Conservation (phyloP, 2,888 invertebrate species). For the Tenodera sinensis region DNA sequence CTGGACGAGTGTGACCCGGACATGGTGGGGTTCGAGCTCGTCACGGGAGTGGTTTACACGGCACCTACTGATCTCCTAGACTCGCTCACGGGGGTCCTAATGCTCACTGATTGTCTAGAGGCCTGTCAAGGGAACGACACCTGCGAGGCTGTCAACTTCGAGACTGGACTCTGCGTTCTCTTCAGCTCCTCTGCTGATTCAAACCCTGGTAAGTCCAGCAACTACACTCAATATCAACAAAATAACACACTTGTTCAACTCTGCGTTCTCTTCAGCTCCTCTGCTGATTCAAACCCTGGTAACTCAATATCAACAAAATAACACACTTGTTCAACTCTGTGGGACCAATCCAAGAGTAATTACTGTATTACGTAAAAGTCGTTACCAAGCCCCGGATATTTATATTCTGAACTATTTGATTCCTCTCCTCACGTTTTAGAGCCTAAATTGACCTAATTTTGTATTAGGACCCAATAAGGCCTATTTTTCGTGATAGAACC, state of each 20-base stretch:
- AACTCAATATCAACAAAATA: too few relatives aligned
- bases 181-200: slow-evolving; percentile 87
- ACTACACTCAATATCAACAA: too few relatives aligned
- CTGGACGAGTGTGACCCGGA: slow-evolving; percentile 72
- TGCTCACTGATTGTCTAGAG: slow-evolving; percentile 91
- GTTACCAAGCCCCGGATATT: too few relatives aligned
- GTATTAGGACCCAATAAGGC: too few relatives aligned
- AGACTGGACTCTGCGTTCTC: slow-evolving; percentile 89
- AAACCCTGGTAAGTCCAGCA: slow-evolving; percentile 66
- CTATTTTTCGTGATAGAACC: too few relatives aligned
- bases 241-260: too few relatives aligned
- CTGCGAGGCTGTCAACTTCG: slow-evolving; percentile 90
- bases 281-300: slow-evolving; percentile 86
- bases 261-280: slow-evolving; percentile 86
- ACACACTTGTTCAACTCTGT: too few relatives aligned
- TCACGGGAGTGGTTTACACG: slow-evolving; percentile 90
- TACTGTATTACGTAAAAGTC: too few relatives aligned
- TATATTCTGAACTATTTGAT: too few relatives aligned
- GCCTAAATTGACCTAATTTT: too few relatives aligned
- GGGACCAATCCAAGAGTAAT: too few relatives aligned
- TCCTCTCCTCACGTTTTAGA: too few relatives aligned
- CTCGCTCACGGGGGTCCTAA: slow-evolving; percentile 85
- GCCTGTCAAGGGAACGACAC: slow-evolving; percentile 87
- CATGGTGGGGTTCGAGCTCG: slow-evolving; percentile 86
- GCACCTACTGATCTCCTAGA: slow-evolving; percentile 85